A percentile compares a stretch with the other conserved stretches of the same genome.
Evolutionary conservation across 2,113 vertebrate genomes (phyloP).

Genomic region (Callipepla squamata): DNA sequence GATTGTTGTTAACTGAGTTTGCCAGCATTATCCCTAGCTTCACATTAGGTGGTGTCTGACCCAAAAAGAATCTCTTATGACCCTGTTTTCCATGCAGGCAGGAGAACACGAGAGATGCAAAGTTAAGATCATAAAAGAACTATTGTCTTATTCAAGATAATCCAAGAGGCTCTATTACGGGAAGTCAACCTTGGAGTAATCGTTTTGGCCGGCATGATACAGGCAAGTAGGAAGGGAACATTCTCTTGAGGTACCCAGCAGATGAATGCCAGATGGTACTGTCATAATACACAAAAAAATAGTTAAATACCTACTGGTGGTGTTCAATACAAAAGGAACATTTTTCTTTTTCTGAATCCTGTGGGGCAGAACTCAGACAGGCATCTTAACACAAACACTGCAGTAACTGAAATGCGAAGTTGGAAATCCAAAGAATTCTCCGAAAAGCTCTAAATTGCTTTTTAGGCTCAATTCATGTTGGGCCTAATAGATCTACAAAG

Average conservation of each 20-base stretch:
- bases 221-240: slow-evolving; percentile 40
- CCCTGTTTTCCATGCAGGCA: neutral
- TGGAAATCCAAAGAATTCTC: slow-evolving; percentile 47
- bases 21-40: slow-evolving; percentile 8
- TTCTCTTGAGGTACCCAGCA: slow-evolving; percentile 45
- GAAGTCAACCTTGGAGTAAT: slow-evolving; percentile 49
- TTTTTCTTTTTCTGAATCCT: slow-evolving; percentile 51
- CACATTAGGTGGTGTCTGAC: neutral
- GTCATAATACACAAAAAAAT: slow-evolving; percentile 46
- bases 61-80: neutral
- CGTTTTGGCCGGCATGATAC: slow-evolving; percentile 18
- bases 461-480: slow-evolving; percentile 24
- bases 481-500: slow-evolving; percentile 25
- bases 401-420: slow-evolving; percentile 28
- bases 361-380: slow-evolving; percentile 45
- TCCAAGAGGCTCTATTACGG: slow-evolving; percentile 20
- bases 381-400: slow-evolving; percentile 44
- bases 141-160: slow-evolving; percentile 50
- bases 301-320: slow-evolving; percentile 9
- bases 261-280: slow-evolving; percentile 71
- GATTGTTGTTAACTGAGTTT: neutral
- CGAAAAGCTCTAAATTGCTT: slow-evolving; percentile 37
- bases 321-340: slow-evolving; percentile 36
- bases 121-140: slow-evolving; percentile 45
- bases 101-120: neutral